Evolutionary conservation across 2,888 invertebrate species (phyloP), one percentile per base, ranked within the genome.

Genomic region (Gymnoscelis rufifasciata): DNA sequence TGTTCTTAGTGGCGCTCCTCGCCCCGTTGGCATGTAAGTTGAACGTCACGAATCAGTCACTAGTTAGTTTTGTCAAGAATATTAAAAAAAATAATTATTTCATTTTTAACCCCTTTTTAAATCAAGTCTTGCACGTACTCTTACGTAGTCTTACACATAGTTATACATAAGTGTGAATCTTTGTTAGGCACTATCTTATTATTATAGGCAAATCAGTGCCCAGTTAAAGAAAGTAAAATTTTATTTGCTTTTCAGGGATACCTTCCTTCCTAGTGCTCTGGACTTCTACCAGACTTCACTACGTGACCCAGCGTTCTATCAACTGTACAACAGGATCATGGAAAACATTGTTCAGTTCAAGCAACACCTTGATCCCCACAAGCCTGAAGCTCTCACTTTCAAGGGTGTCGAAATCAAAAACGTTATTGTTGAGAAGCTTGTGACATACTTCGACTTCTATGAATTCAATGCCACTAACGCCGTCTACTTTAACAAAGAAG

Each of bases 251-350:
- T 73, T 24, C 68, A 88, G 87, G 37, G 76, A 79, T 62, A 61
- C 62, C 6, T 73, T 87, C 49, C 62, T 87, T 12, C 91, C 93
- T n/a, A 88, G 90, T 19, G 89, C 90, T 10, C 79, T 93, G 37
- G 90, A 92, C 67, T 90, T 91, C 67, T 91, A 89, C 67, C 89
- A 90, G 63, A 92, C 93, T 5, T 89, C 91, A 52, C 70, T 92
- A 59, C 91, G 93, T 54, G 94, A 94, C 71, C 94, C 94, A 11
- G 89, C 90, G 26, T 93, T 93, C 90, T 94, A 91, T 75, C 90
- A 91, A 52, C 74, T 93, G 43, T 91, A 91, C 79, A 90, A 91
- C 74, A 90, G 90, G 59, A 86, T 93, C 62, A 56, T 90, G 42
- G 72, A 84, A 41, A 89, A 88, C 62, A 90, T 91, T 74, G 77